Evolutionary conservation across 2,888 invertebrate species (phyloP), one percentile per base, ranked within the genome.

Genomic region (Tubiluchus corallicola): DNA sequence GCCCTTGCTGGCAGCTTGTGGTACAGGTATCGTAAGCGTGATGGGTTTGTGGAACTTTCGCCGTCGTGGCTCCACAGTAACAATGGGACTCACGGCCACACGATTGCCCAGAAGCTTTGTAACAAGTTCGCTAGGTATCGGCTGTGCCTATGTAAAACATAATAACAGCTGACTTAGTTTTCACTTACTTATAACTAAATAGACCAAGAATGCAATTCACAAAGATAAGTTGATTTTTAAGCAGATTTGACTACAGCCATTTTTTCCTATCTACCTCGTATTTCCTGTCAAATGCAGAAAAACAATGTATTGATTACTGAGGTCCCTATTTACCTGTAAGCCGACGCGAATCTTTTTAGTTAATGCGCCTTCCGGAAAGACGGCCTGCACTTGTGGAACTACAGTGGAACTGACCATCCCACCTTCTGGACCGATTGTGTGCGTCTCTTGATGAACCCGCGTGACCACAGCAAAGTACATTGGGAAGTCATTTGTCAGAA

Each of bases 41-140:
- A 99, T 99, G 17, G 96, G 92, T 69, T 98, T 98, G 70, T 99
- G 98, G 79, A 99, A 99, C 70, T 98, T 99, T 56, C 98, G 75
- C 56, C 98, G 74, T 51, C 99, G 73, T 20, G 99, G 99, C 68
- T 99, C 98, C 48, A 99, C 92, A 1, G 98, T 99, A 29, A 99
- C 96, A 46, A 99, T 94, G 1, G 99, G 98, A 43, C 94, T 94
- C 15, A 98, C 96, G 13, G 98, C 96, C 13, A 99, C 96, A 51
- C 98, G 82, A 64, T 98, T 88, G 43, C 98, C 98, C 56, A 94
- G 75, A 49, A 98, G 74, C 65, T 96, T 92, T 38, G 90, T 84
- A 49, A 96, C 88, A 56, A 96, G 71, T 65, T 98, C 98, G 44
- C 90, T 80, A 58, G 90, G 82, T 60, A 99, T 90, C 51, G 94